A percentile compares a stretch with the other conserved stretches of the same genome.
Evolutionary conservation across 2,113 vertebrate genomes (phyloP).

Genomic region (Heterotis niloticus): DNA sequence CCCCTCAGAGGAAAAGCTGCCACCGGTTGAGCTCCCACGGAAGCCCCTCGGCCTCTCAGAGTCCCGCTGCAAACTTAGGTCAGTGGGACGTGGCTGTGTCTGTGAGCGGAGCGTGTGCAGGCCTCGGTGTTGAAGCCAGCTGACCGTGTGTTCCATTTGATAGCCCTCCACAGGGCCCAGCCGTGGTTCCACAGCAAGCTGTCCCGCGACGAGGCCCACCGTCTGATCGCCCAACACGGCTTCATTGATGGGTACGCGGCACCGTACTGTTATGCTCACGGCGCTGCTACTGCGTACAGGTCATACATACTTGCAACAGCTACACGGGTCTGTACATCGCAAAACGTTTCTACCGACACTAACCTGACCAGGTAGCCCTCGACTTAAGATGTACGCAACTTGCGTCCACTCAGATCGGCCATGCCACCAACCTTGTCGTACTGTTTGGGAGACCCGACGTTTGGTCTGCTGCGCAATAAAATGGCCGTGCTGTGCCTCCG

Average conservation of each 20-base stretch:
- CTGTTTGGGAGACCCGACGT: too few species aligned
- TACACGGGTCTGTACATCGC: background rate
- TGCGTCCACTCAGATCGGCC: too few species aligned
- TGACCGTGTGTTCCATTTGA: background rate
- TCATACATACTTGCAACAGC: background rate
- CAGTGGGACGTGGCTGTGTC: constrained; percentile 36
- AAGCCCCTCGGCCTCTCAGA: constrained; percentile 76
- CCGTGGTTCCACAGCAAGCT: constrained; percentile 95
- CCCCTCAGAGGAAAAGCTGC: constrained; percentile 83
- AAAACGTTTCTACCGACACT: too few species aligned
- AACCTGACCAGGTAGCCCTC: too few species aligned
- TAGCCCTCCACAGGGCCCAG: constrained; percentile 86
- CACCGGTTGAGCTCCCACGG: constrained; percentile 82
- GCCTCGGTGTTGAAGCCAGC: background rate
- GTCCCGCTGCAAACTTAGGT: constrained; percentile 75
- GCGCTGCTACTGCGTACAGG: background rate
- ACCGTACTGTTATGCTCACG: background rate
- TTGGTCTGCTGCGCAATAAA: too few species aligned
- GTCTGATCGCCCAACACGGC: constrained; percentile 87
- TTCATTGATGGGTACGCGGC: constrained; percentile 82
- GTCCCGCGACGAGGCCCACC: constrained; percentile 90
- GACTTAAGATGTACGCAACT: too few species aligned
- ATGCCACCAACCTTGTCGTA: too few species aligned
- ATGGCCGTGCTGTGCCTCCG: too few species aligned
- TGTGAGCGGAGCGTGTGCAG: too few species aligned